Percentiles rank a stretch among this genome's conserved stretches.
Evolutionary conservation across 2,888 invertebrate genomes (phyloP).

Genomic region (Azorinus chamasolen): DNA sequence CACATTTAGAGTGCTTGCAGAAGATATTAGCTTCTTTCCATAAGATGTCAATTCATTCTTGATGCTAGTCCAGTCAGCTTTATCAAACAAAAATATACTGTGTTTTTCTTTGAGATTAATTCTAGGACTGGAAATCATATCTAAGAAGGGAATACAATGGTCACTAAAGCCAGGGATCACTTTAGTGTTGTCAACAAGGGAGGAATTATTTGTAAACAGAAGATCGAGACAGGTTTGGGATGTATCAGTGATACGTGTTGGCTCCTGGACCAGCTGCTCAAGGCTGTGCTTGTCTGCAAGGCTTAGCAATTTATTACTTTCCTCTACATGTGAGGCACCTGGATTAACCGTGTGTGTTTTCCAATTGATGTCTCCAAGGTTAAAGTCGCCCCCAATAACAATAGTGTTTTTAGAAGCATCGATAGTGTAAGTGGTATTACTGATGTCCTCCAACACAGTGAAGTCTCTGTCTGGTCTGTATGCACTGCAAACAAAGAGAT

Average conservation of each 20-base stretch:
- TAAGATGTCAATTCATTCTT: constrained; percentile 7
- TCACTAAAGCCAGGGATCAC: background rate
- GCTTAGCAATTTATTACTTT: background rate
- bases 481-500: background rate
- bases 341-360: background rate
- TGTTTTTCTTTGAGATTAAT: constrained; percentile 23
- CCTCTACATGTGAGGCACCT: background rate
- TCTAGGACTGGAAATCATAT: constrained; percentile 8
- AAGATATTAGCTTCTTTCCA: constrained; percentile 5
- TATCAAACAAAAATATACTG: constrained; percentile 23
- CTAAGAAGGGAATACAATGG: constrained; percentile 28
- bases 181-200: background rate
- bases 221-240: background rate
- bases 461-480: background rate
- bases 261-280: background rate
- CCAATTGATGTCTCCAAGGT: background rate
- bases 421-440: background rate
- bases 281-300: background rate
- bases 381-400: background rate
- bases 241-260: background rate
- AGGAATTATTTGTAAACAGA: background rate
- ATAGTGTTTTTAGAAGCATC: background rate
- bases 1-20: background rate
- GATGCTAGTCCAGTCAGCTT: constrained; percentile 21
- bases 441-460: background rate